Percentiles rank a stretch among this genome's conserved stretches.
Evolutionary conservation across 2,888 invertebrate genomes (phyloP).

Genomic region (Eupithecia centaureata): DNA sequence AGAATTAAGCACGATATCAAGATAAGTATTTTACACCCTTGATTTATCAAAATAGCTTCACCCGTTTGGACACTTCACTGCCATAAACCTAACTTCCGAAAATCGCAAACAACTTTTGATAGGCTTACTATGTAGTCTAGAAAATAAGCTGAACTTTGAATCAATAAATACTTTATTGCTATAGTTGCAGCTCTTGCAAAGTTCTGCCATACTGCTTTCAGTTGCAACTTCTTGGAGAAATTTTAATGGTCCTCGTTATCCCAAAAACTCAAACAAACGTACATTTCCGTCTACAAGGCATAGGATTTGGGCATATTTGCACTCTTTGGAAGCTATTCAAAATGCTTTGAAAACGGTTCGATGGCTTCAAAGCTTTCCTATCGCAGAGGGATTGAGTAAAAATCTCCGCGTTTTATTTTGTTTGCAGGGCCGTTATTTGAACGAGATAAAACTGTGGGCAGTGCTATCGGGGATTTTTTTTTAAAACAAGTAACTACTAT

Average conservation of each 20-base stretch:
- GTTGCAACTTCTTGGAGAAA: no score
- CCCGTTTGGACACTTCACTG: no score
- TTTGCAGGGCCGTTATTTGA: neutral
- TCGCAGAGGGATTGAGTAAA: neutral
- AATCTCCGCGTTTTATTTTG: neutral
- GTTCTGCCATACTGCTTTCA: neutral
- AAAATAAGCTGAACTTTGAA: no score
- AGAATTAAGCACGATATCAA: no score
- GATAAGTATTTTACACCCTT: no score
- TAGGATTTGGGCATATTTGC: neutral
- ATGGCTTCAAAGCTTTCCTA: neutral
- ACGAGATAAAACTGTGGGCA: neutral
- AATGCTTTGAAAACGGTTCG: conserved; percentile 1
- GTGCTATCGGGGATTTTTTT: neutral
- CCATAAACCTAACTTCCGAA: no score
- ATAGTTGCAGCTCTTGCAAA: no score
- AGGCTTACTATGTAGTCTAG: no score
- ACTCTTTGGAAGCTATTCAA: neutral
- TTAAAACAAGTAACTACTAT: neutral
- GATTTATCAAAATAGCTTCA: no score
- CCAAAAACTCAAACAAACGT: neutral
- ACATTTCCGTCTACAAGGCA: neutral
- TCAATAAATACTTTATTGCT: no score
- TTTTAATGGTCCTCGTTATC: neutral
- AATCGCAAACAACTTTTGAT: no score